Evolutionary conservation across 2,797 vertebrate species (phyloP), one percentile per base, ranked within the genome.

Genomic region (Chloroceryle inda): DNA sequence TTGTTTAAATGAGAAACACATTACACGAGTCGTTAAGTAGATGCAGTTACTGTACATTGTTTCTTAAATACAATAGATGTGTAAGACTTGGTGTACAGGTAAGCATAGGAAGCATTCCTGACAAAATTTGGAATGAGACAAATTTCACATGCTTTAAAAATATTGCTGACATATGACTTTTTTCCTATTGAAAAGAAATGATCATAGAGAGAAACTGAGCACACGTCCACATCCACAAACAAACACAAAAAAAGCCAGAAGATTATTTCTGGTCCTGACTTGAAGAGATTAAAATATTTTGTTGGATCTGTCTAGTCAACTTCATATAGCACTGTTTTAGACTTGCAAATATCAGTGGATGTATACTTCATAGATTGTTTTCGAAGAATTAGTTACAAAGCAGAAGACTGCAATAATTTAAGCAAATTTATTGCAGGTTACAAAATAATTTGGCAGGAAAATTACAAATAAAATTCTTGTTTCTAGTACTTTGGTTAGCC

Each of bases 1-100:
- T 58, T 71, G 75, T 64, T 91, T 78, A 80, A 92, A 97, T 58
- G 63, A 67, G 44, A 87, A 93, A 82, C 37, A 88, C 13, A 72
- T 89, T 85, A 55, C 64, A 24, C 16, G 47, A 87, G 49, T 68
- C 95, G 64, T 66, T 92, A 85, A 85, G 61, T 35, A 88, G 81
- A 77, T 11, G 15, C 23, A 71, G 27, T 79, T 82, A 49, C 52
- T 63, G 16, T 74, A 62, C 42, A 20, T 33, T 85, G 37, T 52
- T 11, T 59, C 52, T 76, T 62, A 83, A 68, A 78, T 50, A 20
- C 35, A 68, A 66, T 89, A 88, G 11, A 42, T 1, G 2, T 64
- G 91, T 71, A 71, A 74, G 56, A 50, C 7, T 56, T 64, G 17
- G 24, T 11, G 2, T n/a, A 21, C 5, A 67, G 72, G 24, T 78